phyloP scores from a whole-genome alignment of 2,888 invertebrate species.

The Epirrita christyi region DNA sequence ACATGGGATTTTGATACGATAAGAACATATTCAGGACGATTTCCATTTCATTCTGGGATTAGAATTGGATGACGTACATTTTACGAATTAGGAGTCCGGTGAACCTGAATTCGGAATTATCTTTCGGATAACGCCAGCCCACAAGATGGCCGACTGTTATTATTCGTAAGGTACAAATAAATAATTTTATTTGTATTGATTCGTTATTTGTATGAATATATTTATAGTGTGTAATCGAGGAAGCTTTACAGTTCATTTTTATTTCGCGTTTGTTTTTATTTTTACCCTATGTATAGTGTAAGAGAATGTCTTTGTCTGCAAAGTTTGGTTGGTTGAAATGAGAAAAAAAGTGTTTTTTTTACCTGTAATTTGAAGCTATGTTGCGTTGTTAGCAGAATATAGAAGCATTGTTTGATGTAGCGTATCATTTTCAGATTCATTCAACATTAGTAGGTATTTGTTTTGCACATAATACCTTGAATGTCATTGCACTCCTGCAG shows the following conservation, averaged over 20 bases:
- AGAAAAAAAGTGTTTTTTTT: conserved; percentile 50
- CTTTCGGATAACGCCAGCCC: conserved; percentile 83
- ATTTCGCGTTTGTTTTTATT: conserved; percentile 35
- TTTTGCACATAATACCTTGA: conserved; percentile 3
- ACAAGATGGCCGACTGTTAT: conserved; percentile 85
- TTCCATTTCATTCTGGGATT: conserved; percentile 51
- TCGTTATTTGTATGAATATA: conserved; percentile 44
- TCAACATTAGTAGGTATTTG: background rate
- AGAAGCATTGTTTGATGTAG: conserved; percentile 19
- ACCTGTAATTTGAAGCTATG: conserved; percentile 24
- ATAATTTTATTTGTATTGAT: conserved; percentile 58
- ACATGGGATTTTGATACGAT: conserved; percentile 53
- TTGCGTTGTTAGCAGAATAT: conserved; percentile 37
- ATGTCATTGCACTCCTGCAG: conserved; percentile 20
- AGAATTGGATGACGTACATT: conserved; percentile 50
- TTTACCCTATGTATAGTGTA: conserved; percentile 28
- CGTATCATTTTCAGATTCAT: conserved; percentile 11
- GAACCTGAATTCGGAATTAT: conserved; percentile 67
- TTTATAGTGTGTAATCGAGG: conserved; percentile 36
- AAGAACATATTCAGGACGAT: conserved; percentile 51
- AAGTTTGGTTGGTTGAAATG: conserved; percentile 46
- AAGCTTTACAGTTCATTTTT: conserved; percentile 42
- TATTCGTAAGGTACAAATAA: conserved; percentile 81
- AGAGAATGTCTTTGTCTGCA: conserved; percentile 69
- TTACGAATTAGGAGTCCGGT: conserved; percentile 58